Percentiles rank a stretch among this genome's conserved stretches.
Conservation (phyloP, 2,888 invertebrate genomes). For the Lochmaea capreae region DNA sequence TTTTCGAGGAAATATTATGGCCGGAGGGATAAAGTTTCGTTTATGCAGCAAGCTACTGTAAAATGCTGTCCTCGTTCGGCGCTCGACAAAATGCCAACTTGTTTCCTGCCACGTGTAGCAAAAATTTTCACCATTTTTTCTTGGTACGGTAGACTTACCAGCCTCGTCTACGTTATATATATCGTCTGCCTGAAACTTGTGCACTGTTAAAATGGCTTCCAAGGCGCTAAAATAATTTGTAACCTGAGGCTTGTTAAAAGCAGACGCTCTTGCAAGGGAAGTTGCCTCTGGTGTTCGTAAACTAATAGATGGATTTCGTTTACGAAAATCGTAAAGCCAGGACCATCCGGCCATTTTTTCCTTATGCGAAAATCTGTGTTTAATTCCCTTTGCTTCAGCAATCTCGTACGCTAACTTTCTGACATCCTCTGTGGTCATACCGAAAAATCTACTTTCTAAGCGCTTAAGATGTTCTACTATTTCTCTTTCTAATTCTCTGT, state of each 20-base stretch:
- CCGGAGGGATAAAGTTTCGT: too few relatives aligned
- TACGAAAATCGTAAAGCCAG: not conserved
- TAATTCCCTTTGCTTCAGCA: not conserved
- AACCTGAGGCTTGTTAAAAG: not conserved
- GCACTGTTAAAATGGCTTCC: too few relatives aligned
- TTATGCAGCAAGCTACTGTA: too few relatives aligned
- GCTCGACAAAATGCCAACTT: too few relatives aligned
- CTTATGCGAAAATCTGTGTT: not conserved
- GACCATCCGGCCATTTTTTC: not conserved
- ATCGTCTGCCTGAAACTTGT: too few relatives aligned
- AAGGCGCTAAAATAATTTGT: too few relatives aligned
- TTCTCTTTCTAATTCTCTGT: not conserved
- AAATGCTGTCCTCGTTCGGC: too few relatives aligned
- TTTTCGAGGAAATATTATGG: too few relatives aligned
- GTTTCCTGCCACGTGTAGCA: too few relatives aligned
- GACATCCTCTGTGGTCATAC: not conserved
- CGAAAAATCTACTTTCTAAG: not conserved
- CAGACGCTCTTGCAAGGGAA: not conserved
- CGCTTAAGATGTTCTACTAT: not conserved
- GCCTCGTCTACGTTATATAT: too few relatives aligned
- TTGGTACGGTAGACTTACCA: too few relatives aligned
- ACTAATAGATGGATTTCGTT: not conserved
- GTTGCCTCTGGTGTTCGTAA: not conserved
- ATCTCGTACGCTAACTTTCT: not conserved
- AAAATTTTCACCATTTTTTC: too few relatives aligned